Conservation (phyloP, 1,140 invertebrate species). For the Temnothorax nylanderi region DNA sequence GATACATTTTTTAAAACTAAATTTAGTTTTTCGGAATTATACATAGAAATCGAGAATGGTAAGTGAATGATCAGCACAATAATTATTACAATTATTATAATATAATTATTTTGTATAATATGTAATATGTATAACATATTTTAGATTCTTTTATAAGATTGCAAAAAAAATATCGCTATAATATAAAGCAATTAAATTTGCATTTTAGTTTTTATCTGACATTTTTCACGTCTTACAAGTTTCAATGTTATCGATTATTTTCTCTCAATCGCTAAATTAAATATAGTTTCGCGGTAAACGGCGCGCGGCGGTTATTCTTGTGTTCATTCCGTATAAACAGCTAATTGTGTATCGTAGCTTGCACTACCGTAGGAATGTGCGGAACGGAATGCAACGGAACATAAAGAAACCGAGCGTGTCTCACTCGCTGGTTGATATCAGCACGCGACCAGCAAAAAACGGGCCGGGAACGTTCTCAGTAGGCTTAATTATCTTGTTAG, state of each 20-base stretch:
- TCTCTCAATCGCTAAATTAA: neutral
- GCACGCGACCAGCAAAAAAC: constrained; percentile 80
- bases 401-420: constrained; percentile 37
- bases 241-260: neutral
- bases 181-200: neutral
- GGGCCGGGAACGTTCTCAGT: constrained; percentile 73
- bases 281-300: neutral
- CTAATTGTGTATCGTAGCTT: constrained; percentile 29
- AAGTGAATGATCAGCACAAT: neutral
- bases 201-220: too few relatives aligned
- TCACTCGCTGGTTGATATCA: constrained; percentile 74
- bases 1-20: neutral
- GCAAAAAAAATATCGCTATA: neutral
- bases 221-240: neutral
- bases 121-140: neutral
- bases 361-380: constrained; percentile 5
- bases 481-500: constrained; percentile 82
- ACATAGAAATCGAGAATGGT: neutral
- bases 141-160: neutral
- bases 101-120: neutral
- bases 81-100: neutral
- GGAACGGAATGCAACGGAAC: constrained; percentile 28
- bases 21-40: neutral
- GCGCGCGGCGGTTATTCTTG: neutral
- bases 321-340: neutral